Base-by-base conservation (phyloP, 2,113 vertebrate genomes). In the Potamarius usumacintae region DNA sequence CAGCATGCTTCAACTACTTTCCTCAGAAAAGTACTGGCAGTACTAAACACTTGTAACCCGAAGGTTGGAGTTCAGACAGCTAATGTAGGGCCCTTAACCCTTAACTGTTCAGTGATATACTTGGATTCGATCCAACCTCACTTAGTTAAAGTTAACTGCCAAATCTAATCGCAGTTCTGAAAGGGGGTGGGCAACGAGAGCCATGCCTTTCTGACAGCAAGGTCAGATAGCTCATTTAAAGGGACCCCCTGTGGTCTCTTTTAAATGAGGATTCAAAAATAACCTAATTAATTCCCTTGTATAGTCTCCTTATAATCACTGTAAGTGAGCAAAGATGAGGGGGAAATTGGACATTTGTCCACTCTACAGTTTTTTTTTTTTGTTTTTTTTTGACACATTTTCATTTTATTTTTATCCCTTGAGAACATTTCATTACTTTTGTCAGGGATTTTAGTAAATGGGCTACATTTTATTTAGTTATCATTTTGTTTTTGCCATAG, bases 201-300 rank as follows among this genome's bases (percentile, higher is more conserved):
- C n/a, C 52, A 79, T 30, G 25, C 12, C 17, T 76, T 79, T 79
- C 52, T 79, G 77, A 79, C 77, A 79, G 77, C 77, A 55, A 27
- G 52, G 77, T 57, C 77, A 3, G 77, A 79, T 14, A 79, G 77
- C 79, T 81, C 27, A 81, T 81, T 81, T 81, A 62, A 81, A 81
- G 55, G 79, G 55, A 81, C 79, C 79, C 50, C 79, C 30, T 60
- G 79, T 60, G 79, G 79, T 62, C 55, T 3, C 30, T 81, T 50
- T 34, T 81, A 42, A 81, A 81, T 81, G 79, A 81, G 55, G 55
- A 81, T 81, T 60, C 18, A 20, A 81, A 81, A 81, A 81, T 60
- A 42, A 57, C 55, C 57, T 20, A 81, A 81, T 81, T 60, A 81
- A 81, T 81, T 81, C 55, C 79, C 27, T 34, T 81, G 76, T 53